Conservation (phyloP, 2,113 vertebrate species). For the Siniperca chuatsi region DNA sequence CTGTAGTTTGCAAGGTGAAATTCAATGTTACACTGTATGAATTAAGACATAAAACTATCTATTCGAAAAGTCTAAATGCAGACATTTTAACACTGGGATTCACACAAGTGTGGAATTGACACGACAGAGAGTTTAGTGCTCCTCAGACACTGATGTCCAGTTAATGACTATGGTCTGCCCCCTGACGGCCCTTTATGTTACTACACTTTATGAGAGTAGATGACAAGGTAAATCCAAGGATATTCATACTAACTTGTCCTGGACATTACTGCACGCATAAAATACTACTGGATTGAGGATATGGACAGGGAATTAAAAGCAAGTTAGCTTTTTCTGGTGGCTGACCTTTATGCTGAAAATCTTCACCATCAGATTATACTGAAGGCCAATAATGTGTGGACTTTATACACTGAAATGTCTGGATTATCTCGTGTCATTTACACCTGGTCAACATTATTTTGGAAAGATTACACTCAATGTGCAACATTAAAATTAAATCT, state of each 20-base stretch:
- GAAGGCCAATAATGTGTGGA: background rate
- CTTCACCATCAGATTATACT: background rate
- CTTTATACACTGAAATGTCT: background rate
- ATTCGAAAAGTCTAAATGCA: background rate
- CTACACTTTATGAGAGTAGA: constrained; percentile 9
- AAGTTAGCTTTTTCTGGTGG: background rate
- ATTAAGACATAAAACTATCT: background rate
- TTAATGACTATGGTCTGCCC: constrained; percentile 44
- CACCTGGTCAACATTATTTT: background rate
- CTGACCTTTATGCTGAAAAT: background rate
- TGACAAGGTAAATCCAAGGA: constrained; percentile 37
- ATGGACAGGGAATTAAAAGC: background rate
- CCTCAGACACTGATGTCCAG: background rate
- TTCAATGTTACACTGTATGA: background rate
- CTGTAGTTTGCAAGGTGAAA: background rate
- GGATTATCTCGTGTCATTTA: background rate
- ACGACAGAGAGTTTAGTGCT: background rate
- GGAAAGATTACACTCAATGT: background rate
- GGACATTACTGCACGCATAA: background rate
- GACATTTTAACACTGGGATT: background rate
- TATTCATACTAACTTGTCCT: constrained; percentile 14
- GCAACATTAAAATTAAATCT: constrained; percentile 26
- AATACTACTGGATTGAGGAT: constrained; percentile 18
- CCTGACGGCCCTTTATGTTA: constrained; percentile 45
- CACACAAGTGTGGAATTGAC: background rate